Conservation (phyloP, 2,888 invertebrate genomes). For the Aradus depressus region DNA sequence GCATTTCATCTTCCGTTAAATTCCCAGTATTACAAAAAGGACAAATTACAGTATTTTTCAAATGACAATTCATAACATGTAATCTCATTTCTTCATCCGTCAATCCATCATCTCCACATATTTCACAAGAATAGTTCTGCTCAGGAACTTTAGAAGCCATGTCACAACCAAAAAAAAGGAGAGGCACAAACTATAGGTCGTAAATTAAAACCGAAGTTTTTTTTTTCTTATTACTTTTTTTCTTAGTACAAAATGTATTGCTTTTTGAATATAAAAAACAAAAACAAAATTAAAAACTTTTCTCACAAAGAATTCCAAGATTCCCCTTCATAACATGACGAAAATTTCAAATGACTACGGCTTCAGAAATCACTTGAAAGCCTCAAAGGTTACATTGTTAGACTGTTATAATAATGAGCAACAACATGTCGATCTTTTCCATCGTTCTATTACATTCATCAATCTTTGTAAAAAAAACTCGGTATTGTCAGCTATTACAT, state of each 20-base stretch:
- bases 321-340: background rate
- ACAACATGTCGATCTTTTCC: too few relatives aligned
- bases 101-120: slow-evolving; percentile 72
- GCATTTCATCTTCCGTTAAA: slow-evolving; percentile 60
- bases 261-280: background rate
- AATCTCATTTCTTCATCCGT: slow-evolving; percentile 66
- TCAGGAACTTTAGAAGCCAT: slow-evolving; percentile 47
- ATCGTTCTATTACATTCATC: too few relatives aligned
- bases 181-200: too few relatives aligned
- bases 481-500: too few relatives aligned
- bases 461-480: too few relatives aligned
- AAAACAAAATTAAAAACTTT: background rate
- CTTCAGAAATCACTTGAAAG: too few relatives aligned
- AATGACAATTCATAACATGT: slow-evolving; percentile 66
- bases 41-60: slow-evolving; percentile 65
- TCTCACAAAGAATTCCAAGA: background rate
- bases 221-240: background rate
- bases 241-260: background rate
- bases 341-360: too few relatives aligned
- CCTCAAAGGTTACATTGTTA: too few relatives aligned
- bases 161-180: slow-evolving; percentile 12
- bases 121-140: slow-evolving; percentile 60
- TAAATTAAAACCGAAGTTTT: background rate
- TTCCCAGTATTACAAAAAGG: slow-evolving; percentile 70
- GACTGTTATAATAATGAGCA: too few relatives aligned